Evolutionary conservation across 2,888 invertebrate species (phyloP).

Genomic region (Conomelus anceps): DNA sequence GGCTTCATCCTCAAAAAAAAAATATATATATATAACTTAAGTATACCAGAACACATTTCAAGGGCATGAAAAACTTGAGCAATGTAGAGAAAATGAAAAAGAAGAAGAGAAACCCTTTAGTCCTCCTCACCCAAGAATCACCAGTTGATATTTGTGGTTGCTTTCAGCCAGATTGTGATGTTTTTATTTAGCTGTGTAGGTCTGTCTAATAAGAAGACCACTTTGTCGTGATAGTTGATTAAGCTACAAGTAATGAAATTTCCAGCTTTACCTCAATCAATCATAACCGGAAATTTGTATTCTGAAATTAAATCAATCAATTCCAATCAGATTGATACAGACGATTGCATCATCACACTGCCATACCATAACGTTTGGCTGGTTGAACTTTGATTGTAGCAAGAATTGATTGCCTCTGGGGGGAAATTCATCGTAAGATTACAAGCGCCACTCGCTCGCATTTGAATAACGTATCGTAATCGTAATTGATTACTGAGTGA

Average conservation of each 20-base stretch:
- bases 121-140: no score
- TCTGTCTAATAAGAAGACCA: neutral
- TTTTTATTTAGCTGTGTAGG: no score
- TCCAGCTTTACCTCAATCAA: neutral
- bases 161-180: no score
- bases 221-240: no score
- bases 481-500: neutral
- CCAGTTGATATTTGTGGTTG: no score
- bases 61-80: no score
- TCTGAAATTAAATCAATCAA: neutral
- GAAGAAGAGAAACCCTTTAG: no score
- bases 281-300: neutral
- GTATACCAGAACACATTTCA: no score
- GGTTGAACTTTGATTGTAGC: neutral
- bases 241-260: neutral
- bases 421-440: neutral
- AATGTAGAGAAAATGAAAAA: no score
- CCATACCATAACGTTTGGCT: neutral
- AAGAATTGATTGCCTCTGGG: neutral
- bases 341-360: no score
- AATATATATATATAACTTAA: no score
- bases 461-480: neutral
- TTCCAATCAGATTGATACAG: neutral
- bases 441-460: neutral
- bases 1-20: no score